Percentiles rank a stretch among this genome's conserved stretches.
Evolutionary conservation across 2,797 vertebrate genomes (phyloP).

Genomic region (Gallinago nigripennis): DNA sequence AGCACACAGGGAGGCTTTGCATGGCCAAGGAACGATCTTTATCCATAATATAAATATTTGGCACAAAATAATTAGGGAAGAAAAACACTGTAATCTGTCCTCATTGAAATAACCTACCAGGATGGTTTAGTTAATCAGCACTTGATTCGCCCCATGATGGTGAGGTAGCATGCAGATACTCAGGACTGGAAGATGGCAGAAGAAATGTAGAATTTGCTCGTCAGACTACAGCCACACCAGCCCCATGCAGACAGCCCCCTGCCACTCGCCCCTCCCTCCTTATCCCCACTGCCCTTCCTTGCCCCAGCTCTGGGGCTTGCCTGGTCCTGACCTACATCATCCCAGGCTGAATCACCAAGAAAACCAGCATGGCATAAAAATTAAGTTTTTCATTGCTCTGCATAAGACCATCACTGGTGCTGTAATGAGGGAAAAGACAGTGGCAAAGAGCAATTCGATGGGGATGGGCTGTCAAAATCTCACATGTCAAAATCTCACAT

Average conservation of each 20-base stretch:
- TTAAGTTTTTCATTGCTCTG: neutral
- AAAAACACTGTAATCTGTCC: neutral
- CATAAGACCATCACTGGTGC: fast-evolving
- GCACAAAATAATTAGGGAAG: neutral
- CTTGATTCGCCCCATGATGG: neutral
- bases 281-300: neutral
- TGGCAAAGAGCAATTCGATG: neutral
- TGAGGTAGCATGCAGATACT: neutral
- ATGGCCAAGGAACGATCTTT: neutral
- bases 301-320: neutral
- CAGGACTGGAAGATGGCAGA: neutral
- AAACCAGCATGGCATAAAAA: neutral
- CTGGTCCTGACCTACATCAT: neutral
- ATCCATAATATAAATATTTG: neutral
- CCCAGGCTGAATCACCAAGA: neutral
- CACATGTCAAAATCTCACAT: neutral
- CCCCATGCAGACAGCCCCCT: fast-evolving
- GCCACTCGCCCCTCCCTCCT: neutral
- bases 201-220: neutral
- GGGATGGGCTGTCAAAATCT: neutral
- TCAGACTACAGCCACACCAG: neutral
- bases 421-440: neutral
- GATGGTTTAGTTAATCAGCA: neutral
- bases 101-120: neutral
- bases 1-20: fast-evolving